phyloP scores from a whole-genome alignment of 37 sponge, comb jelly and placozoan species.

The Halisarca cf. caerulea region DNA sequence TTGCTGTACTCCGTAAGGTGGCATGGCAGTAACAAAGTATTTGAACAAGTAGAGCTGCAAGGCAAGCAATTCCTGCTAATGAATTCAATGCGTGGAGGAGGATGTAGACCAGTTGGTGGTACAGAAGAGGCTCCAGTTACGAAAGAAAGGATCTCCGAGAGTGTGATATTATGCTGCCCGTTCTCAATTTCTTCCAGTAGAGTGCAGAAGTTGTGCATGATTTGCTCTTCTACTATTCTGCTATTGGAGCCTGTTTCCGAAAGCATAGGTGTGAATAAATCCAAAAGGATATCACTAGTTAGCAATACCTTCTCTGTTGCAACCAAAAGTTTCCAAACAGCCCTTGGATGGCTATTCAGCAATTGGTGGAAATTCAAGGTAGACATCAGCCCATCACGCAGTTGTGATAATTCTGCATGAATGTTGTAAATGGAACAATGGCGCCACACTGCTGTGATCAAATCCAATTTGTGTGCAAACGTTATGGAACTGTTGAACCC shows the following conservation, averaged over 20 bases:
- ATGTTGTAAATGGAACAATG: not conserved
- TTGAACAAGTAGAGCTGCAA: not conserved
- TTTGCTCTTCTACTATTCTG: slow-evolving; percentile 10
- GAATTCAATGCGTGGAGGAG: not conserved
- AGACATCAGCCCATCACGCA: not conserved
- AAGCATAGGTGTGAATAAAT: not conserved
- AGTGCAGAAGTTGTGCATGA: not conserved
- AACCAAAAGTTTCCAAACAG: not conserved
- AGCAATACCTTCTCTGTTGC: not conserved
- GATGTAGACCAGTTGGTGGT: not conserved
- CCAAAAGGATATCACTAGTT: not conserved
- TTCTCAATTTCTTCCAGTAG: not conserved
- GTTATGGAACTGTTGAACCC: not conserved
- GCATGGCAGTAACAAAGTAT: not conserved
- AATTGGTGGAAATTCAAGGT: not conserved
- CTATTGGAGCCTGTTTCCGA: not conserved
- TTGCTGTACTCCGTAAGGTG: not conserved
- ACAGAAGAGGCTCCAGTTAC: not conserved
- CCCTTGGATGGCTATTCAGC: not conserved
- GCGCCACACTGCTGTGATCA: not conserved
- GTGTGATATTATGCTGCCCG: no score
- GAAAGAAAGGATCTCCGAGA: not conserved
- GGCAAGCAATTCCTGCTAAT: not conserved
- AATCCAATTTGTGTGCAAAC: not conserved
- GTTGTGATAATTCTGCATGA: not conserved